phyloP scores from a whole-genome alignment of 2,888 invertebrate species.

The Rhopalosiphum nymphaeae region DNA sequence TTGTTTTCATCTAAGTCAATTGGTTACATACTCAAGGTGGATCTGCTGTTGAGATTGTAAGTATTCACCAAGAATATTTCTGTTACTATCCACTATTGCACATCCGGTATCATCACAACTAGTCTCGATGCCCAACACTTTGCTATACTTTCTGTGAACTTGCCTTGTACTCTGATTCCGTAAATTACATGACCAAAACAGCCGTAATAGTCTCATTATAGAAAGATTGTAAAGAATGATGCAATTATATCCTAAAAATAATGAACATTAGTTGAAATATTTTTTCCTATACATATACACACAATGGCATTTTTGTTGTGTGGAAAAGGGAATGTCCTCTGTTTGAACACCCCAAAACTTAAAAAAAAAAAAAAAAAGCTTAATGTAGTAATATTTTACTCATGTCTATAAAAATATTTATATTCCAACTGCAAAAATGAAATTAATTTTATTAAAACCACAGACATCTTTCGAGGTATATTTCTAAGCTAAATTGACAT shows the following conservation, averaged over 20 bases:
- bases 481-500: too few species aligned
- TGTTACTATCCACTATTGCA: constrained; percentile 83
- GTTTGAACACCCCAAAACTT: too few species aligned
- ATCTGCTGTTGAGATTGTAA: constrained; percentile 81
- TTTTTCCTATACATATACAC: neutral
- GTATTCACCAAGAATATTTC: constrained; percentile 83
- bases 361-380: too few species aligned
- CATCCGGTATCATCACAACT: constrained; percentile 98
- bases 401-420: too few species aligned
- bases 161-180: neutral
- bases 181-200: neutral
- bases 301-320: too few species aligned
- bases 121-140: constrained; percentile 92
- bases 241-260: neutral
- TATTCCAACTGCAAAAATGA: too few species aligned
- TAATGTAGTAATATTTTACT: too few species aligned
- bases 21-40: constrained; percentile 52
- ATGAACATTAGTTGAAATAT: neutral
- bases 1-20: neutral
- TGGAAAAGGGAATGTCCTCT: too few species aligned
- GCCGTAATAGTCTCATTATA: neutral
- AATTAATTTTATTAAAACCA: too few species aligned
- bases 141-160: neutral
- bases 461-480: too few species aligned
- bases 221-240: neutral